These are phyloP conservation scores for Lithophane leautieri DNA, from an alignment of 2,888 invertebrate species.

Conservation along the genomic window DNA sequence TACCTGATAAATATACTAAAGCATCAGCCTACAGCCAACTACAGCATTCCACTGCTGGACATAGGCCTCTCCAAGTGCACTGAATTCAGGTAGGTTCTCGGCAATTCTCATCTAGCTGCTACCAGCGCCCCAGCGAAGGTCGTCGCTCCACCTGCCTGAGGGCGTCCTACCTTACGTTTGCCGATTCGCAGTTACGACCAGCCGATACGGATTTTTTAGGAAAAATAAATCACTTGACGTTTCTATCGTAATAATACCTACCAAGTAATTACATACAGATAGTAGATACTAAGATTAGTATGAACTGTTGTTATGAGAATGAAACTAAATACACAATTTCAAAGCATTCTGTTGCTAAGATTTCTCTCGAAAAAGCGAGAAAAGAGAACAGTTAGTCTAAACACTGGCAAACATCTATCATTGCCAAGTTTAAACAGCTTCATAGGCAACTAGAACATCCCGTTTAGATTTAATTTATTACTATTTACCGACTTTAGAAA, in stretches of 20 bases:
- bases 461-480: conserved; percentile 52
- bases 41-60: too few relatives aligned
- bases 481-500: background rate
- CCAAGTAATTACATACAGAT: background rate
- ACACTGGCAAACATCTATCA: conserved; percentile 25
- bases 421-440: conserved; percentile 41
- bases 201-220: too few relatives aligned
- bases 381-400: background rate
- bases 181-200: too few relatives aligned
- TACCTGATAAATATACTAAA: too few relatives aligned
- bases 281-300: background rate
- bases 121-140: too few relatives aligned
- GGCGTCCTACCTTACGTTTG: too few relatives aligned
- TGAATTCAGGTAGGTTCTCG: too few relatives aligned
- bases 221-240: background rate
- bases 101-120: too few relatives aligned
- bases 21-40: too few relatives aligned
- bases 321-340: background rate
- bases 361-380: background rate
- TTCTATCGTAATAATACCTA: background rate
- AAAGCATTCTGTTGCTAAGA: background rate
- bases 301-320: background rate
- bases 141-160: too few relatives aligned
- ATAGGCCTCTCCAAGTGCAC: too few relatives aligned
- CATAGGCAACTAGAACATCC: conserved; percentile 48